Conservation (phyloP, 1,140 invertebrate genomes). For the Aphelenchoides besseyi region DNA sequence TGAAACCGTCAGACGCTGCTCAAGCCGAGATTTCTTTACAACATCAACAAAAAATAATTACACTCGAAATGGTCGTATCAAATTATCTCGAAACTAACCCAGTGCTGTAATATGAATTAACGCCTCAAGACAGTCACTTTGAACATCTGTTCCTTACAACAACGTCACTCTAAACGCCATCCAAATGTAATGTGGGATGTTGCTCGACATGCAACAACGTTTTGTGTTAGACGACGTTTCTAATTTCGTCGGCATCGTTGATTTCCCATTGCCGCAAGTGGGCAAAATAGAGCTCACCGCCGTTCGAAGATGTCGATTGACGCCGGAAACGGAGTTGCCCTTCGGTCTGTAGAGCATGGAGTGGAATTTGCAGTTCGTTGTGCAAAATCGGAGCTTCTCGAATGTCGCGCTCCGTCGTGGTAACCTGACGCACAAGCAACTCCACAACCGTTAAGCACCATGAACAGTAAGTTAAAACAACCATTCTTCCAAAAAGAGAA, state of each 20-base stretch:
- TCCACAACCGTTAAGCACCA: neutral
- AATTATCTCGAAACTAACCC: neutral
- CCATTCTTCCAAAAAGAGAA: neutral
- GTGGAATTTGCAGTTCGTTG: no score
- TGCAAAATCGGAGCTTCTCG: conserved; percentile 2
- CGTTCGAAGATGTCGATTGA: neutral
- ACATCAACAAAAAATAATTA: neutral
- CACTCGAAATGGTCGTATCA: neutral
- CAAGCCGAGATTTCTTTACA: neutral
- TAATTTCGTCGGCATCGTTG: neutral
- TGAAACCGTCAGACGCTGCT: conserved; percentile 1
- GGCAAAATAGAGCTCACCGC: neutral
- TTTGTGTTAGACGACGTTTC: no score
- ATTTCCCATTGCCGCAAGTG: neutral
- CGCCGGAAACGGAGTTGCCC: neutral
- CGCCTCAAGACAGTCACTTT: no score
- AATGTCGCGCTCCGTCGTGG: neutral
- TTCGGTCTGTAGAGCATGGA: neutral
- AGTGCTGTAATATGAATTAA: no score
- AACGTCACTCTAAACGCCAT: neutral
- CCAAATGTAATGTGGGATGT: neutral
- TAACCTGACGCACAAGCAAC: neutral
- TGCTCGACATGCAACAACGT: neutral
- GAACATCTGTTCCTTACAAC: neutral
- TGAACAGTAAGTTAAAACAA: no score